phyloP scores from a whole-genome alignment of 2,888 invertebrate species.

The Noctua comes region DNA sequence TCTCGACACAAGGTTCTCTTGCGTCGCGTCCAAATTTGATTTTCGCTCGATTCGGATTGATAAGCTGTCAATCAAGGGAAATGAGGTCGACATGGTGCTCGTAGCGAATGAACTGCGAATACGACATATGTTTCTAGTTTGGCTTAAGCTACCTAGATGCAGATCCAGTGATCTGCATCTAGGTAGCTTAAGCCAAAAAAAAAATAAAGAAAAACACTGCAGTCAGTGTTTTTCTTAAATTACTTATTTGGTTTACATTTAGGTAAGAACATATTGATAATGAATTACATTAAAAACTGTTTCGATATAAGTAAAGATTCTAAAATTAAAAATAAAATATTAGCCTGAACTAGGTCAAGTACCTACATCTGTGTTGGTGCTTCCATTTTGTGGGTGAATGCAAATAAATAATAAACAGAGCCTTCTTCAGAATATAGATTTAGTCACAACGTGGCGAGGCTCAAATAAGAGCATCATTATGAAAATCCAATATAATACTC shows the following conservation, averaged over 20 bases:
- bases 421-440: not conserved
- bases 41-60: slow-evolving; percentile 31
- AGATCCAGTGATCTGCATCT: too few relatives aligned
- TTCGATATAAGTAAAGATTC: too few relatives aligned
- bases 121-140: not conserved
- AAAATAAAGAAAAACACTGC: too few relatives aligned
- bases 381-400: not conserved
- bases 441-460: not conserved
- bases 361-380: too few relatives aligned
- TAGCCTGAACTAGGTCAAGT: not conserved
- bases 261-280: not conserved
- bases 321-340: too few relatives aligned
- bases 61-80: slow-evolving; percentile 33
- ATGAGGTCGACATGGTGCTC: slow-evolving; percentile 6
- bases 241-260: not conserved
- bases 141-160: not conserved
- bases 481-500: slow-evolving; percentile 9
- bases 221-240: not conserved
- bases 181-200: too few relatives aligned
- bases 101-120: not conserved
- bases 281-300: not conserved
- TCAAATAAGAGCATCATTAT: slow-evolving; percentile 1
- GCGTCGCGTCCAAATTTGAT: slow-evolving; percentile 28
- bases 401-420: not conserved
- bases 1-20: slow-evolving; percentile 19